Evolutionary conservation across 2,888 invertebrate species (phyloP).

Genomic region (Synergus japonicus): DNA sequence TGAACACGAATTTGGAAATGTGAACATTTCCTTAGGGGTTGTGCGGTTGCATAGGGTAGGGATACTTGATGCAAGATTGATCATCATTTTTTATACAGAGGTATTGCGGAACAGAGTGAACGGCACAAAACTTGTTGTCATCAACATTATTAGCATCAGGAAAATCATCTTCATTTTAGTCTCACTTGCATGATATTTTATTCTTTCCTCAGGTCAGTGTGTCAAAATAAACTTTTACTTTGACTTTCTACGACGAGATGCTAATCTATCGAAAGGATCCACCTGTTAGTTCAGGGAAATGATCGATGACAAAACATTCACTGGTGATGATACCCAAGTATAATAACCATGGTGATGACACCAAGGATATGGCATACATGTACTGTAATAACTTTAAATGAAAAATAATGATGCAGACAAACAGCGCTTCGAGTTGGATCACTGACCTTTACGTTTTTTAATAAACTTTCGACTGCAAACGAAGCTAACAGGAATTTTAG

Average conservation of each 20-base stretch:
- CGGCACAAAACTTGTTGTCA: neutral
- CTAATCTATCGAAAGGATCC: too few species aligned
- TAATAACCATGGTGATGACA: too few species aligned
- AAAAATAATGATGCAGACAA: neutral
- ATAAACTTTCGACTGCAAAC: conserved; percentile 3
- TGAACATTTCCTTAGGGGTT: neutral
- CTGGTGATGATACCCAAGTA: neutral
- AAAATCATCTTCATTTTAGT: neutral
- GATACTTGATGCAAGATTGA: neutral
- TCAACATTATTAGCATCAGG: neutral
- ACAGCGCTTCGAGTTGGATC: neutral
- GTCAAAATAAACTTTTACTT: neutral
- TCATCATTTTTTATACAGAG: neutral
- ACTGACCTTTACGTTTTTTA: neutral
- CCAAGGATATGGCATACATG: neutral
- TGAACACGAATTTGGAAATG: neutral
- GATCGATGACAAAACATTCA: neutral
- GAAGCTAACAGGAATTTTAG: conserved; percentile 28
- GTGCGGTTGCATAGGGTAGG: neutral
- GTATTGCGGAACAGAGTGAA: neutral
- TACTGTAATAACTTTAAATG: neutral
- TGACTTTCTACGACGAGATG: too few species aligned
- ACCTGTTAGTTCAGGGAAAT: neutral
- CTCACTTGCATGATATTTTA: neutral
- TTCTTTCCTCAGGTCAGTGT: neutral